Evolutionary conservation across 1,140 invertebrate genomes (phyloP).

Genomic region (Tetramorium simillimum): DNA sequence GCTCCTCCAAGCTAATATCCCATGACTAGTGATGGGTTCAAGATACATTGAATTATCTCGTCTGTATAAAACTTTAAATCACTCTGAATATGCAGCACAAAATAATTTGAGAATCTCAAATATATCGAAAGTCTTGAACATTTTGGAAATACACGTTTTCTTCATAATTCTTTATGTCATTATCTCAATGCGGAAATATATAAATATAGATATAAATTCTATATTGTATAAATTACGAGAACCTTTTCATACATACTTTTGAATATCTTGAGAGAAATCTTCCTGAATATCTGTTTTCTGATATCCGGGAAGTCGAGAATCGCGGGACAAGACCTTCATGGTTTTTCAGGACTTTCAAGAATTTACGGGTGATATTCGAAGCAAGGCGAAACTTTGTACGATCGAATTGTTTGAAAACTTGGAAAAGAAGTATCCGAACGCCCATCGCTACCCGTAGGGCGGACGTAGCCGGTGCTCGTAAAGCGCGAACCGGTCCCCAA

Average conservation of each 20-base stretch:
- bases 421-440: background rate
- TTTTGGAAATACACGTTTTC: background rate
- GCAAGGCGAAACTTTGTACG: background rate
- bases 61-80: background rate
- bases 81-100: background rate
- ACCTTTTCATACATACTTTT: background rate
- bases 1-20: background rate
- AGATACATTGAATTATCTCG: background rate
- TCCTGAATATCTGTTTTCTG: background rate
- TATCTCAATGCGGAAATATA: background rate
- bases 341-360: background rate
- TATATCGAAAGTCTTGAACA: background rate
- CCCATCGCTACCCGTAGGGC: background rate
- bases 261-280: background rate
- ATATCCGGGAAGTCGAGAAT: background rate
- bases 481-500: constrained; percentile 56
- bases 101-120: background rate
- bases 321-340: background rate
- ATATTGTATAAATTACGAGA: too few relatives aligned
- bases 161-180: background rate
- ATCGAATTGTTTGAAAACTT: constrained; percentile 28
- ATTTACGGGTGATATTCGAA: background rate
- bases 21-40: background rate
- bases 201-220: too few relatives aligned
- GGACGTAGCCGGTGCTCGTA: constrained; percentile 44